Percentiles rank a stretch among this genome's conserved stretches.
Conservation (phyloP, 2,888 invertebrate species). For the Cryptosula pallasiana region DNA sequence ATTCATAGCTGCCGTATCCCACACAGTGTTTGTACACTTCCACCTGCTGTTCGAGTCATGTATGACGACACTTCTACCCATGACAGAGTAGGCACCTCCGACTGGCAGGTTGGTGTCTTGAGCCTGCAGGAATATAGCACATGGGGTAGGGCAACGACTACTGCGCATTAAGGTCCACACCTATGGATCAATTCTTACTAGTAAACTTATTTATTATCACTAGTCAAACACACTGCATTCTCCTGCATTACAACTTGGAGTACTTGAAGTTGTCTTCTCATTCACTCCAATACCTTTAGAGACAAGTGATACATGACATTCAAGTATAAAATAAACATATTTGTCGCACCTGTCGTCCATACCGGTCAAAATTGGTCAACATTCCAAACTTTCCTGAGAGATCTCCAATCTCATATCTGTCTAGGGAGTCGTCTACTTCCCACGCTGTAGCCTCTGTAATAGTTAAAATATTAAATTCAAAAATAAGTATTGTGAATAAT, state of each 20-base stretch:
- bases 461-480: neutral
- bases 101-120: constrained; percentile 78
- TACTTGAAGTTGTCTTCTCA: too few relatives aligned
- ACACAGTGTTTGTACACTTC: constrained; percentile 27
- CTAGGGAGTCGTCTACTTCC: constrained; percentile 47
- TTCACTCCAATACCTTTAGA: too few relatives aligned
- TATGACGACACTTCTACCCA: constrained; percentile 80
- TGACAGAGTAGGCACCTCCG: constrained; percentile 73
- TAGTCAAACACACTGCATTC: too few relatives aligned
- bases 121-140: constrained; percentile 50
- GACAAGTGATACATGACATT: too few relatives aligned
- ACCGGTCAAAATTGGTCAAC: constrained; percentile 12
- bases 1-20: constrained; percentile 24
- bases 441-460: neutral
- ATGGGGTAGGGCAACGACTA: too few relatives aligned
- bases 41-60: constrained; percentile 60
- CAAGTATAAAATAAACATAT: too few relatives aligned
- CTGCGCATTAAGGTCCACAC: too few relatives aligned
- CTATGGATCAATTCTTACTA: too few relatives aligned
- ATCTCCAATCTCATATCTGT: constrained; percentile 81
- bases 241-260: too few relatives aligned
- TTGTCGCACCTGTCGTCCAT: neutral
- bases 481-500: too few relatives aligned
- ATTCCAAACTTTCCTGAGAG: constrained; percentile 60
- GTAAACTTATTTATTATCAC: too few relatives aligned